Percentiles rank a stretch among this genome's conserved stretches.
Evolutionary conservation across 2,113 vertebrate genomes (phyloP).

Genomic region (Cebus imitator): DNA sequence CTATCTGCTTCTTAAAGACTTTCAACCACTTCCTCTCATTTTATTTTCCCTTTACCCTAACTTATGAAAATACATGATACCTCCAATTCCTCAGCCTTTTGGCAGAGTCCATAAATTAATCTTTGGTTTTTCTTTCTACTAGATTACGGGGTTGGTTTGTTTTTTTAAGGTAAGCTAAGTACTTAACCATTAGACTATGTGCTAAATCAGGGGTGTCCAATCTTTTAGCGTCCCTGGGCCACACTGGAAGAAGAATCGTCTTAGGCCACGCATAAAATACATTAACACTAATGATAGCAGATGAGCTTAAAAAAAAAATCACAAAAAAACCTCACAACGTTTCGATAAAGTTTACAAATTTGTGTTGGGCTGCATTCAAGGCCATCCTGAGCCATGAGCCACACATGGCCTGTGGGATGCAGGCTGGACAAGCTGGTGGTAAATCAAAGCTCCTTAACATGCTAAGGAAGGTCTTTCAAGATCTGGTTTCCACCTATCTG

Average conservation of each 20-base stretch:
- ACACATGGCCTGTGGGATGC: too few species aligned
- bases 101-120: neutral
- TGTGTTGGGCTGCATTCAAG: too few species aligned
- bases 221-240: too few species aligned
- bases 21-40: neutral
- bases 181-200: neutral
- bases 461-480: neutral
- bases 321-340: too few species aligned
- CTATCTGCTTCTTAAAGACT: neutral
- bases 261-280: too few species aligned
- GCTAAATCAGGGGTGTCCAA: neutral
- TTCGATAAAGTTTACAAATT: too few species aligned
- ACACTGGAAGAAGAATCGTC: too few species aligned
- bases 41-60: neutral
- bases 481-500: neutral
- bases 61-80: neutral
- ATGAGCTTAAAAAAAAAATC: too few species aligned
- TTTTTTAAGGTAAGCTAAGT: neutral
- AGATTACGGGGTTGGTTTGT: neutral
- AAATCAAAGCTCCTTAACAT: neutral
- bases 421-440: too few species aligned
- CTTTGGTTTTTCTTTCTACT: neutral
- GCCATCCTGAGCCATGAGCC: too few species aligned
- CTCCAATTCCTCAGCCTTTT: neutral
- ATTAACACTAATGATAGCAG: too few species aligned